Conservation (phyloP, 1,140 invertebrate species). For the Cephus cinctus region DNA sequence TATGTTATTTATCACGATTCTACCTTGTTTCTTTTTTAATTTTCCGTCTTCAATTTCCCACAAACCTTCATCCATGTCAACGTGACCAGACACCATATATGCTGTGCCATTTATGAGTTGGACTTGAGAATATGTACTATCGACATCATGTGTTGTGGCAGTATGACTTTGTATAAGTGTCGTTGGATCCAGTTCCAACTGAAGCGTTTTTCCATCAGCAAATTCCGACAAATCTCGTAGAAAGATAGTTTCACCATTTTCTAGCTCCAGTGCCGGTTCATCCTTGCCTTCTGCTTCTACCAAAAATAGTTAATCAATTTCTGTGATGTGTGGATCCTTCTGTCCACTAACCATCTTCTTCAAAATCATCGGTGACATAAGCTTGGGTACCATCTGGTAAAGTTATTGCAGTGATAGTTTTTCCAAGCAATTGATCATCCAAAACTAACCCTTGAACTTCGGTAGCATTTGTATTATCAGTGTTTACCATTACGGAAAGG, state of each 20-base stretch:
- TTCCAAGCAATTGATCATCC: constrained; percentile 34
- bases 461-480: constrained; percentile 23
- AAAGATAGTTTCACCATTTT: constrained; percentile 35
- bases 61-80: constrained; percentile 28
- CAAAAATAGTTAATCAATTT: constrained; percentile 6
- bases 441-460: constrained; percentile 38
- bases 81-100: constrained; percentile 37
- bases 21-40: constrained; percentile 31
- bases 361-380: constrained; percentile 37
- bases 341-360: constrained; percentile 29
- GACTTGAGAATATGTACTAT: constrained; percentile 31
- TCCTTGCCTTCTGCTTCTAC: constrained; percentile 24
- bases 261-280: constrained; percentile 23
- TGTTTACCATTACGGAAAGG: constrained; percentile 40
- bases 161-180: constrained; percentile 25
- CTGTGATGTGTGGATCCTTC: background rate
- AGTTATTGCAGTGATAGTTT: constrained; percentile 41
- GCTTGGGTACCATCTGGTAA: constrained; percentile 48
- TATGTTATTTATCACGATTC: constrained; percentile 33
- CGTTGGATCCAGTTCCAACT: constrained; percentile 34
- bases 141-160: constrained; percentile 19
- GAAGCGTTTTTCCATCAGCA: constrained; percentile 32
- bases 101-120: constrained; percentile 41
- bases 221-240: constrained; percentile 34
- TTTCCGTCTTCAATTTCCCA: constrained; percentile 37